Evolutionary conservation across 2,888 invertebrate genomes (phyloP), one percentile per base, ranked within the genome.

Genomic region (Lithophane semibrunnea): DNA sequence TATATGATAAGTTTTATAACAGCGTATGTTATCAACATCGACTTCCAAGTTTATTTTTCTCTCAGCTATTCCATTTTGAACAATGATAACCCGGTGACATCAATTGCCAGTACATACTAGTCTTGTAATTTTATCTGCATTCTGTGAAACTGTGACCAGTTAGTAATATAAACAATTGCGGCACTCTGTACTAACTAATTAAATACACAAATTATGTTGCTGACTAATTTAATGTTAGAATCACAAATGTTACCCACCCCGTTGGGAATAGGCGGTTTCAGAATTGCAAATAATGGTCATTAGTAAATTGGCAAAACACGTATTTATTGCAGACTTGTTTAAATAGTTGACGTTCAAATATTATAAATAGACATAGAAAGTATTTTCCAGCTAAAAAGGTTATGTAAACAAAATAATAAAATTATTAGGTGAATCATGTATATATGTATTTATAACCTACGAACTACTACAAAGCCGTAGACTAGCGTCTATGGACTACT

Each of bases 71-170:
- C 77, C 79, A 75, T 85, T 85, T 82, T 77, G 82, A 75, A 83
- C 68, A 75, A 64, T 73, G 91, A 91, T 91, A 91, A 90, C 88
- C 89, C 75, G 75, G 13, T 87, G 88, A 88, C 88, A 87, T 85
- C 77, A 82, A 83, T 83, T 65, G 85, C 85, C 79, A 84, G 86
- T 85, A 79, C 80, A 85, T 82, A 84, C 86, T 84, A 79, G 86
- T 88, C 79, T 83, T 68, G 72, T 63, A 65, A 74, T 78, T 52
- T 75, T 88, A 88, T 88, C 88, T 75, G 66, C n/a, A 74, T 84
- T 78, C 61, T 76, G 65, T 75, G 77, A 77, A 85, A 79, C 67
- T 74, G 54, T 81, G 49, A 52, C 49, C 65, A 37, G 37, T 37
- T 3, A 71, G 63, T 47, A 69, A 68, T 71, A 79, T 67, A 77